Conservation (phyloP, 1,140 invertebrate species). For the Penaeus chinensis region DNA sequence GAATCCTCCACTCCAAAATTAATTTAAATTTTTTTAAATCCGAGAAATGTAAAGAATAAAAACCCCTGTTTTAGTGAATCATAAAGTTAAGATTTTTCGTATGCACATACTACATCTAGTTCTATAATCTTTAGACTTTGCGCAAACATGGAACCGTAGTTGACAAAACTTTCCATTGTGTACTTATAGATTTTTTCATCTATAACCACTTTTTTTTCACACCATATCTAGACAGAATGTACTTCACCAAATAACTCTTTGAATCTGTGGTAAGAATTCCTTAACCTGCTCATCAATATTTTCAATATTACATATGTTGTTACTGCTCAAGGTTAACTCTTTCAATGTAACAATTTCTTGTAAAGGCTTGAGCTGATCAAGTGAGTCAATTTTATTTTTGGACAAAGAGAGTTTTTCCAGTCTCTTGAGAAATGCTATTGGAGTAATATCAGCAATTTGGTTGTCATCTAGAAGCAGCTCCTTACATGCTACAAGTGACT, state of each 20-base stretch:
- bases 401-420: slow-evolving; percentile 27
- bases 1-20: too few relatives aligned
- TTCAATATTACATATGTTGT: slow-evolving; percentile 28
- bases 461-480: slow-evolving; percentile 40
- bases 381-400: slow-evolving; percentile 28
- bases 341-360: slow-evolving; percentile 5
- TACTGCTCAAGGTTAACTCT: slow-evolving; percentile 20
- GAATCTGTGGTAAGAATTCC: slow-evolving; percentile 3
- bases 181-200: too few relatives aligned
- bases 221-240: not conserved
- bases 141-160: too few relatives aligned
- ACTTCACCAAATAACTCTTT: slow-evolving; percentile 24
- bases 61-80: too few relatives aligned
- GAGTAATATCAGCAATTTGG: slow-evolving; percentile 33
- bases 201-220: too few relatives aligned
- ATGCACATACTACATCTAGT: too few relatives aligned
- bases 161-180: too few relatives aligned
- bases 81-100: too few relatives aligned
- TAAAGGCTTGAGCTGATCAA: slow-evolving; percentile 20
- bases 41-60: too few relatives aligned
- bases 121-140: too few relatives aligned
- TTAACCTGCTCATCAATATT: slow-evolving; percentile 24
- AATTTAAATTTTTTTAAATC: too few relatives aligned
- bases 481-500: slow-evolving; percentile 29
- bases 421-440: slow-evolving; percentile 1